Conservation (phyloP, 2,113 vertebrate species). For the Aldabrachelys gigantea region DNA sequence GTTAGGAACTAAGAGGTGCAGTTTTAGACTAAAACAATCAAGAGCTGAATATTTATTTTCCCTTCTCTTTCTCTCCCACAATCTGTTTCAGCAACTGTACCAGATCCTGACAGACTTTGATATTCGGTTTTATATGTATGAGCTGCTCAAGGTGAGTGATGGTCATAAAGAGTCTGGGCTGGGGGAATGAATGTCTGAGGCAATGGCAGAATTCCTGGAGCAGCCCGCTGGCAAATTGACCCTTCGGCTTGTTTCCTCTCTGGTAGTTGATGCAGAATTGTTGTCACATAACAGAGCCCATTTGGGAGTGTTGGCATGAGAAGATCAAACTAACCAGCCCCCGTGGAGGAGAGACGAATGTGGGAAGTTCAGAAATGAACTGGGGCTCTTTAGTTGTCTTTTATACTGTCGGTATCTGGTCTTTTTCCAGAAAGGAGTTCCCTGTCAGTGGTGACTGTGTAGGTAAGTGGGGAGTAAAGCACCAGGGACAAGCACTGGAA, state of each 20-base stretch:
- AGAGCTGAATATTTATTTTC: slow-evolving; percentile 48
- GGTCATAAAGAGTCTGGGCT: neutral
- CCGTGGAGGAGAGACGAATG: neutral
- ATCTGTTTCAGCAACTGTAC: slow-evolving; percentile 93
- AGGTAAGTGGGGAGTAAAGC: neutral
- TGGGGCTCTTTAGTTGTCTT: neutral
- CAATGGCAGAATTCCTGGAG: neutral
- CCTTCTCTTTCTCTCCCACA: slow-evolving; percentile 3
- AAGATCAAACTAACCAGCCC: neutral
- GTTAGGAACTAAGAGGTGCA: neutral
- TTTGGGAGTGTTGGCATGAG: neutral
- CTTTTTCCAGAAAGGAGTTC: neutral
- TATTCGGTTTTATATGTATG: slow-evolving; percentile 99
- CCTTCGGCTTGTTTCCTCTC: neutral
- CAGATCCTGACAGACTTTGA: slow-evolving; percentile 99
- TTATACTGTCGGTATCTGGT: neutral
- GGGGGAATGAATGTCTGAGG: neutral
- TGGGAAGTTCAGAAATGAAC: neutral
- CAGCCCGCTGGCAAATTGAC: neutral
- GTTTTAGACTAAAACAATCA: neutral
- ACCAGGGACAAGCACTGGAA: neutral
- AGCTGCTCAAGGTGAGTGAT: slow-evolving; percentile 96
- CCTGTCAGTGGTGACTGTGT: neutral
- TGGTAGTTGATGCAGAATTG: neutral
- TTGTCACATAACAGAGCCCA: neutral